Evolutionary conservation across 2,888 invertebrate species (phyloP), one percentile per base, ranked within the genome.

Genomic region (Osmoderma eremita): DNA sequence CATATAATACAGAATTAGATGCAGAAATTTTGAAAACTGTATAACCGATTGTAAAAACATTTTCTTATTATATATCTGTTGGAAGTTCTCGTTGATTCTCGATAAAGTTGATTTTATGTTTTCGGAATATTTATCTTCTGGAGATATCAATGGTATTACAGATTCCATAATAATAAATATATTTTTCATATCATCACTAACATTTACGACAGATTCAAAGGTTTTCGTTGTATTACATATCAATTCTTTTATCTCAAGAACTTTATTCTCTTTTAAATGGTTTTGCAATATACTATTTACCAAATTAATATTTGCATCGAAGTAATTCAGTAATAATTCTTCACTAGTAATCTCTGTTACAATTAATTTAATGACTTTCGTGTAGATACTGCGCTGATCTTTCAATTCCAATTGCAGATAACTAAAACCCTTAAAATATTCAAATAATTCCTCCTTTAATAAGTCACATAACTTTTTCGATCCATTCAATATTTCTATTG

Each of bases 401-500:
- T 42, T 15, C 17, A 45, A 42, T 24, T 42, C 22, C 45, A 45
- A 22, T 17, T 45, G 42, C 4, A 30, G 6, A 42, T 42, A 58
- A 30, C 15, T 30, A 24, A 58, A 58, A 5, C n/a, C 22, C 24
- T 24, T 58, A 13, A 45, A 42, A 24, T 45, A 58, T 39, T 24
- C 39, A 15, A 45, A 30, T 22, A 58, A 13, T 8, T 61, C 24
- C 5, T 38, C 49, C 6, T 58, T 13, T 5, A 65, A 3, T 13
- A 65, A 41, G 5, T 58, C 58, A 15, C 22, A 13, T 15, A 58
- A 24, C 5, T 38, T 24, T 30, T 45, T 61, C 18, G 41, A 22
- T 10, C 24, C 12, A 13, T 15, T 15, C 24, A 48, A 58, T 39
- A 65, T 48, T 22, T 58, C 54, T 3, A 65, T 48, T 18, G 48